phyloP scores from a whole-genome alignment of 2,113 vertebrate species.

The Brevimyrus niger region DNA sequence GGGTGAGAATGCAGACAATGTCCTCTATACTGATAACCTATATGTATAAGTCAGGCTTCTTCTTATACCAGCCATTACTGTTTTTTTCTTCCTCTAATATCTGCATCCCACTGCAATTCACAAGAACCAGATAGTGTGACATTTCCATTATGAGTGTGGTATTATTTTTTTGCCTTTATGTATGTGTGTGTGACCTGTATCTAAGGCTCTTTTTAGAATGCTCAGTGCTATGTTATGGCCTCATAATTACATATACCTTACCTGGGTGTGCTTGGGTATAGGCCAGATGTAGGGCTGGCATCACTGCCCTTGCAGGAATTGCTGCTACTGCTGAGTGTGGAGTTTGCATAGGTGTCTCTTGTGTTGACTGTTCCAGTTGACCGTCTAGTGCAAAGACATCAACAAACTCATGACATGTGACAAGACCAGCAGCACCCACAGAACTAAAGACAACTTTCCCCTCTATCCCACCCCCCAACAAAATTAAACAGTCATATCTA shows the following conservation, averaged over 20 bases:
- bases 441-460: not conserved
- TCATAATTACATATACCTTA: slow-evolving; percentile 23
- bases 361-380: slow-evolving; percentile 70
- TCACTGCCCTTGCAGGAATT: slow-evolving; percentile 80
- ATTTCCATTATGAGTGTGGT: not conserved
- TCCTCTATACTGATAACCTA: not conserved
- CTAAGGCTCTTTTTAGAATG: not conserved
- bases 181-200: not conserved
- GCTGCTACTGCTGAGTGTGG: slow-evolving; percentile 79
- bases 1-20: not conserved
- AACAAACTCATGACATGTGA: not conserved
- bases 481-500: not conserved
- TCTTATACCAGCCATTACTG: not conserved
- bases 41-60: not conserved
- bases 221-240: not conserved
- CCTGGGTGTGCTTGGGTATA: slow-evolving; percentile 61
- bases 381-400: slow-evolving; percentile 59
- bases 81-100: not conserved
- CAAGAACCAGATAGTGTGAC: not conserved
- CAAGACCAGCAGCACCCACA: not conserved
- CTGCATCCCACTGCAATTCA: not conserved
- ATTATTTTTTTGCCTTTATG: not conserved
- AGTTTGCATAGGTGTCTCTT: slow-evolving; percentile 71
- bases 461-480: not conserved
- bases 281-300: slow-evolving; percentile 77